A percentile compares a stretch with the other conserved stretches of the same genome.
Evolutionary conservation across 2,888 invertebrate species (phyloP).

Genomic region (Argynnis bischoffii): DNA sequence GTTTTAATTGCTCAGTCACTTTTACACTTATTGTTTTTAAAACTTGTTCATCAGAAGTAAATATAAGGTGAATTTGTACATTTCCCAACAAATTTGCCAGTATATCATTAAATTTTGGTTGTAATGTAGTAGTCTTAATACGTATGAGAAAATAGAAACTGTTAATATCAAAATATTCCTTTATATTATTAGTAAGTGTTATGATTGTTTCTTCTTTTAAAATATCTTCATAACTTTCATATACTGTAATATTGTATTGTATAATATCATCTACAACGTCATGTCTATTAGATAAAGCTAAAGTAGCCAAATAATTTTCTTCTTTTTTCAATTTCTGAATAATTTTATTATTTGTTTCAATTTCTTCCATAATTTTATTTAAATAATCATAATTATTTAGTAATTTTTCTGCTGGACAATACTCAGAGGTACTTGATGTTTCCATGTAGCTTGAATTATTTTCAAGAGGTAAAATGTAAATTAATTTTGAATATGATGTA

Average conservation of each 20-base stretch:
- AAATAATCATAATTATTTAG: conserved; percentile 57
- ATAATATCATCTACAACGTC: conserved; percentile 61
- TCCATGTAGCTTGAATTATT: conserved; percentile 50
- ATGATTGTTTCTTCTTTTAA: conserved; percentile 48
- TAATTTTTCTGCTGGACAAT: conserved; percentile 55
- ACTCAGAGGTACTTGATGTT: conserved; percentile 44
- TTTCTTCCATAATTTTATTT: conserved; percentile 55
- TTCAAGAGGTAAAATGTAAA: conserved; percentile 58
- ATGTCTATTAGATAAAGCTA: conserved; percentile 63
- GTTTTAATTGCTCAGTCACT: conserved; percentile 52
- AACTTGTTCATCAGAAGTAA: conserved; percentile 48
- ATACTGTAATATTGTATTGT: conserved; percentile 49
- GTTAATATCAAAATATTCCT: conserved; percentile 55
- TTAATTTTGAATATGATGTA: conserved; percentile 59
- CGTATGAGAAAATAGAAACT: conserved; percentile 55
- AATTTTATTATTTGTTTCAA: conserved; percentile 54
- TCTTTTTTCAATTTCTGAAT: conserved; percentile 54
- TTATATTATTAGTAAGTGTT: conserved; percentile 54
- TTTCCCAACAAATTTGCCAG: conserved; percentile 51
- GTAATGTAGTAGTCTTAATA: conserved; percentile 47
- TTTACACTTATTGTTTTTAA: conserved; percentile 59
- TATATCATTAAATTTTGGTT: conserved; percentile 51
- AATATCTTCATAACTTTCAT: conserved; percentile 61
- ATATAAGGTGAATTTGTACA: conserved; percentile 57
- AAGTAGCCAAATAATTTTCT: conserved; percentile 56